phyloP scores from a whole-genome alignment of 2,113 vertebrate genomes.

The Heptranchias perlo region DNA sequence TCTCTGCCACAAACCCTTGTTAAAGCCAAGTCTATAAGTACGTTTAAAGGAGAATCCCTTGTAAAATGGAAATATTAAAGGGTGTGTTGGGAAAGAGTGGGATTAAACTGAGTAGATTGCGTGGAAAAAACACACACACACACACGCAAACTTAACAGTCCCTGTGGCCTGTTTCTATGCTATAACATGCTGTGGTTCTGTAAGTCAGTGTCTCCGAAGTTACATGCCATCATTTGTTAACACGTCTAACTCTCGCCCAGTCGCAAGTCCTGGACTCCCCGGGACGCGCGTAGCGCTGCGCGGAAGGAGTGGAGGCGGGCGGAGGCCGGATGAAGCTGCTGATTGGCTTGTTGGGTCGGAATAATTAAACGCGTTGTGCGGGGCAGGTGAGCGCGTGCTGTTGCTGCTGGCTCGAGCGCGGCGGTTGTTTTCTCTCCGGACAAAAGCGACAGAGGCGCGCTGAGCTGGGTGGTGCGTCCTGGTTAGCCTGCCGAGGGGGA shows the following conservation, averaged over 20 bases:
- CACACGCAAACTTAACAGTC: no score
- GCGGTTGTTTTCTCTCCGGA: neutral
- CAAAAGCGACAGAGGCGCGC: neutral
- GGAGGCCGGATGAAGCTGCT: neutral
- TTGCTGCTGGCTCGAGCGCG: neutral
- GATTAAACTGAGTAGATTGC: neutral
- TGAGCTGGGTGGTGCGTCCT: neutral
- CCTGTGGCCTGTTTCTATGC: no score
- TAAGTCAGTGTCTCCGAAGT: no score
- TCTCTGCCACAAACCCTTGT: no score
- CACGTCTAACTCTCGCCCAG: no score
- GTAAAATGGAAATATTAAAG: neutral
- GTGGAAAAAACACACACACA: no score
- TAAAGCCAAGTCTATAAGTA: no score
- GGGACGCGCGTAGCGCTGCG: neutral
- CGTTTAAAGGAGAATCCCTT: neutral
- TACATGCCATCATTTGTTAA: no score
- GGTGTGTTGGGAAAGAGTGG: neutral
- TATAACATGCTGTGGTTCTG: no score
- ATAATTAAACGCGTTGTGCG: neutral
- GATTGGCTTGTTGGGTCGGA: neutral
- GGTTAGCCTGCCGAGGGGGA: neutral
- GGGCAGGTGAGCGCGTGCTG: slow-evolving; percentile 15
- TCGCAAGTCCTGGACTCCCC: no score
- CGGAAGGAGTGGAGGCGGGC: neutral